Evolutionary conservation across 1,140 invertebrate genomes (phyloP).

Genomic region (Trichonephila clavata): DNA sequence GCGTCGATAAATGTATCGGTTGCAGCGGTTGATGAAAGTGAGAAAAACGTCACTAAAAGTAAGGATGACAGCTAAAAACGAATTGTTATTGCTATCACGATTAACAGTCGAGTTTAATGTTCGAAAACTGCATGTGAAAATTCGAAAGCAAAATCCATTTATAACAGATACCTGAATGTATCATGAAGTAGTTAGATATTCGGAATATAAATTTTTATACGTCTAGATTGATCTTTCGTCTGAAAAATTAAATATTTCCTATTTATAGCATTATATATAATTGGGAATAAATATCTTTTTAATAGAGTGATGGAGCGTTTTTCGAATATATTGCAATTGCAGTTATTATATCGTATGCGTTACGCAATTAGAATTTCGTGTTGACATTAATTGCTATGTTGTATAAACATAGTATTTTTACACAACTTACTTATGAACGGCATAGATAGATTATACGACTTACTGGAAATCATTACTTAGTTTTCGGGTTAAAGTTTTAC

Average conservation of each 20-base stretch:
- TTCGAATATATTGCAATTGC: too few species aligned
- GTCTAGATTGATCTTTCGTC: background rate
- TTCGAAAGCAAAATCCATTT: background rate
- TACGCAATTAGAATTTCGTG: too few species aligned
- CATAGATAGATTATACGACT: too few species aligned
- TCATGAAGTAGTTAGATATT: background rate
- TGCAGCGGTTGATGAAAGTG: conserved; percentile 19
- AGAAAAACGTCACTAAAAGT: background rate
- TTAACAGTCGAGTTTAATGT: conserved; percentile 16
- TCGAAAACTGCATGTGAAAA: background rate
- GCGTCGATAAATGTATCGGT: conserved; percentile 32
- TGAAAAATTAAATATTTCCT: background rate
- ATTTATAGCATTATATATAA: background rate
- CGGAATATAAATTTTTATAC: conserved; percentile 5
- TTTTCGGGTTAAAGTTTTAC: too few species aligned
- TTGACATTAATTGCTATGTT: too few species aligned
- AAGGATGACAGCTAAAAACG: background rate
- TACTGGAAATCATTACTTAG: too few species aligned
- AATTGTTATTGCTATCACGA: conserved; percentile 46
- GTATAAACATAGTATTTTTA: too few species aligned
- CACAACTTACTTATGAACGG: too few species aligned
- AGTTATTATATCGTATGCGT: too few species aligned
- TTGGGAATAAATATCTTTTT: too few species aligned
- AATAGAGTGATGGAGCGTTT: too few species aligned
- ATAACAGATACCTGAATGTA: background rate